Percentiles rank a stretch among this genome's conserved stretches.
phyloP scores from a whole-genome alignment of 1,140 invertebrate species.

The Cryptotermes secundus region DNA sequence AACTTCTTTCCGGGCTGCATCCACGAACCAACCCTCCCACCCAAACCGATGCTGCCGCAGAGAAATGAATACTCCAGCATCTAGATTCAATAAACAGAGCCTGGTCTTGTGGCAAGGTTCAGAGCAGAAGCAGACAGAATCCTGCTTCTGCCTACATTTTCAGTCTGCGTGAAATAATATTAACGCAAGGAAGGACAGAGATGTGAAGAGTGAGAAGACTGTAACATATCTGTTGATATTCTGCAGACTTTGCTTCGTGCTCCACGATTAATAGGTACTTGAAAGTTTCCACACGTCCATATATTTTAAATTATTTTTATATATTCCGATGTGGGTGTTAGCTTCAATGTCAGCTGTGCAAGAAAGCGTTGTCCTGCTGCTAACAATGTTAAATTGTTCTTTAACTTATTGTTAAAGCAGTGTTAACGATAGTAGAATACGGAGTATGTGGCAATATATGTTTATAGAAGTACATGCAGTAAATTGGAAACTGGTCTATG shows the following conservation, averaged over 20 bases:
- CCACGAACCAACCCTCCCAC: too few species aligned
- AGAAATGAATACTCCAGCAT: slow-evolving; percentile 11
- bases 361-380: not conserved
- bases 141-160: not conserved
- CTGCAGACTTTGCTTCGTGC: not conserved
- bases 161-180: not conserved
- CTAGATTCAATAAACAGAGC: not conserved
- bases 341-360: not conserved
- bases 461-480: not conserved
- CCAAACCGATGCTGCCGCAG: not conserved
- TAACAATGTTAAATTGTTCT: not conserved
- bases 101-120: not conserved
- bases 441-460: not conserved
- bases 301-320: slow-evolving; percentile 1
- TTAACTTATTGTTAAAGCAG: not conserved
- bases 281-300: not conserved
- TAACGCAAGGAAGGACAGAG: not conserved
- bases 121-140: not conserved
- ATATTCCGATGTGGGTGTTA: not conserved
- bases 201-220: not conserved
- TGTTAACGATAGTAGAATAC: not conserved
- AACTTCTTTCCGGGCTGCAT: not conserved
- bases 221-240: not conserved
- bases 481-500: not conserved
- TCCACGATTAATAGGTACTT: not conserved